Percentiles rank a stretch among this genome's conserved stretches.
Evolutionary conservation across 2,888 invertebrate genomes (phyloP).

Genomic region (Hirtodrosophila alboralis): DNA sequence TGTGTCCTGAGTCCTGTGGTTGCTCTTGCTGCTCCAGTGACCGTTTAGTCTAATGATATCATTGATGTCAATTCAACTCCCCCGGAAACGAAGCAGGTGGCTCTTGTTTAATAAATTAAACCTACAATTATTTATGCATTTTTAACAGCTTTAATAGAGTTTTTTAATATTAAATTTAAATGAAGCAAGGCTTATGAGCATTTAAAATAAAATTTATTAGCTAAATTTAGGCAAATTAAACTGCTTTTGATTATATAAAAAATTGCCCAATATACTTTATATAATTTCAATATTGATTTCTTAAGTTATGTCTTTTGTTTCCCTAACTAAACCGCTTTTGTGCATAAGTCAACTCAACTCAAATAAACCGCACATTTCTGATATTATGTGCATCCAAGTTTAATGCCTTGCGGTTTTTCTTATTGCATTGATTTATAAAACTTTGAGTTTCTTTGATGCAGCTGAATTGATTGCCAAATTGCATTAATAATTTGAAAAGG

Average conservation of each 20-base stretch:
- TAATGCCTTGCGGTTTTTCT: conserved; percentile 19
- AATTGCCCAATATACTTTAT: no score
- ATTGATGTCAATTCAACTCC: conserved; percentile 38
- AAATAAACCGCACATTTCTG: conserved; percentile 7
- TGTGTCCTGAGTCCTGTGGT: conserved; percentile 16
- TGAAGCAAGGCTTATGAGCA: no score
- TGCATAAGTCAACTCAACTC: conserved; percentile 1
- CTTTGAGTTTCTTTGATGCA: conserved; percentile 10
- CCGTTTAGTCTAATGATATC: conserved; percentile 49
- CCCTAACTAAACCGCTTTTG: conserved; percentile 11
- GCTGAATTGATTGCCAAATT: conserved; percentile 26
- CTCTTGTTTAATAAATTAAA: not conserved
- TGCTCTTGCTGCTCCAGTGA: conserved; percentile 28
- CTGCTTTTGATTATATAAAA: no score
- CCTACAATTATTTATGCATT: conserved; percentile 13
- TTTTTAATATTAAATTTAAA: no score
- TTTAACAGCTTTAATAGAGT: not conserved
- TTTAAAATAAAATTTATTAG: no score
- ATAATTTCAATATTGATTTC: no score
- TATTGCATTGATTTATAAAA: conserved; percentile 20
- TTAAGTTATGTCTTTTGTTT: no score
- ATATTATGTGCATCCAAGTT: conserved; percentile 14
- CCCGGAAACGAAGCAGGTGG: not conserved
- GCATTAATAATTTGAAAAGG: conserved; percentile 24
- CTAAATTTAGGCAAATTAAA: not conserved